Base-by-base conservation (phyloP, 2,113 vertebrate species). In the Cairina moschata region DNA sequence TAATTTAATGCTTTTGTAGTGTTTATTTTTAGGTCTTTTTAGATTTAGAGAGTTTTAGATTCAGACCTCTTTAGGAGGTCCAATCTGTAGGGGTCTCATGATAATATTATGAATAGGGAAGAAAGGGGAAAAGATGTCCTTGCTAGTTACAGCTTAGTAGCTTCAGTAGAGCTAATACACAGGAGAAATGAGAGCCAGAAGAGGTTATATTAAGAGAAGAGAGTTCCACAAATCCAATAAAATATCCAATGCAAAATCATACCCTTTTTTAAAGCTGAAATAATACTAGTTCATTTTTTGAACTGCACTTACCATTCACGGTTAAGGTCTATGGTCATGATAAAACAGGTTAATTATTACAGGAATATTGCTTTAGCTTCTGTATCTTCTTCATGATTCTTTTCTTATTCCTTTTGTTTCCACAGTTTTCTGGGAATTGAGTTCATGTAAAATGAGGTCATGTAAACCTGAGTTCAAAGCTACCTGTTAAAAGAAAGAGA, bases 1-100 rank as follows among this genome's bases (percentile, higher is more conserved):
- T 97, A 80, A 96, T 97, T 97, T 96, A 81, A 72, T 81, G 78
- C 7, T 93, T 34, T 13, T 48, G 44, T 84, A 81, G 77, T 68
- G 67, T 82, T 73, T 86, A 86, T 67, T 90, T 97, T 95, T 77
- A 90, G 67, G 29, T 60, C 42, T 8, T 96, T 78, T 80, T 60
- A 84, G 25, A 91, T 25, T 50, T 23, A 50, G 48, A 50, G 22
- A 22, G 23, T 50, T 50, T 50, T 50, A 23, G 48, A 50, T 89
- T 88, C 74, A 72, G n/a, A 50, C 95, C 52, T 72, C 80, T 59
- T 77, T 23, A 75, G 42, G 36, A 93, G 22, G 21, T 76, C 56
- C 34, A 29, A 14, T 55, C 36, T 63, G 16, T 36, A 88, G 36
- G 48, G 29, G 22, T 83, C 74, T 79, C 50, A 56, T 5, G 6